Evolutionary conservation across 2,113 vertebrate genomes (phyloP).

Genomic region (Dascyllus trimaculatus): DNA sequence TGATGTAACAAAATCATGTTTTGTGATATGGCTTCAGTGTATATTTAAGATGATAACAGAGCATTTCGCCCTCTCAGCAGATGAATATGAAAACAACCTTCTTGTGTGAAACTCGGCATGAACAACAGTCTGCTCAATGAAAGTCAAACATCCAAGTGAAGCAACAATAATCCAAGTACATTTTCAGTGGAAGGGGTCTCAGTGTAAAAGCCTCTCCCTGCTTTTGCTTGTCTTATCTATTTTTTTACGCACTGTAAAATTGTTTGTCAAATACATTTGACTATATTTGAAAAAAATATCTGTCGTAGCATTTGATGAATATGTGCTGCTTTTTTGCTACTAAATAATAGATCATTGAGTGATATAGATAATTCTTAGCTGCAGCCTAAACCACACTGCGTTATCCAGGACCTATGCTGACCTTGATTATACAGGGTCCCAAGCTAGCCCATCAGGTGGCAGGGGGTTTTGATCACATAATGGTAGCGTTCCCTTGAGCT

Average conservation of each 20-base stretch:
- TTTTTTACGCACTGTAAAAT: not conserved
- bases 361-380: not conserved
- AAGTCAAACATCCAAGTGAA: not conserved
- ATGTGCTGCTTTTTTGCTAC: not conserved
- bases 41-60: not conserved
- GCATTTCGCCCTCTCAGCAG: not conserved
- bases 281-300: no score
- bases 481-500: conserved; percentile 53
- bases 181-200: not conserved
- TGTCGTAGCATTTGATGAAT: no score
- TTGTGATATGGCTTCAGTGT: not conserved
- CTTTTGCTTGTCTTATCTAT: not conserved
- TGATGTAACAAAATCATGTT: not conserved
- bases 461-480: conserved; percentile 64
- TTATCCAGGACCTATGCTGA: conserved; percentile 44
- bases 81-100: not conserved
- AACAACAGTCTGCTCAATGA: not conserved
- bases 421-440: conserved; percentile 59
- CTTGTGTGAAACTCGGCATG: not conserved
- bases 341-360: not conserved
- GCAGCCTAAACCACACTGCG: not conserved
- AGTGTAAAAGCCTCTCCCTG: not conserved
- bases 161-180: not conserved
- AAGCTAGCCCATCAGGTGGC: conserved; percentile 42
- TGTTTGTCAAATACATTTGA: no score